These are phyloP conservation scores for Hymenopus coronatus DNA, from an alignment of 2,888 invertebrate species.

Conservation along the genomic window DNA sequence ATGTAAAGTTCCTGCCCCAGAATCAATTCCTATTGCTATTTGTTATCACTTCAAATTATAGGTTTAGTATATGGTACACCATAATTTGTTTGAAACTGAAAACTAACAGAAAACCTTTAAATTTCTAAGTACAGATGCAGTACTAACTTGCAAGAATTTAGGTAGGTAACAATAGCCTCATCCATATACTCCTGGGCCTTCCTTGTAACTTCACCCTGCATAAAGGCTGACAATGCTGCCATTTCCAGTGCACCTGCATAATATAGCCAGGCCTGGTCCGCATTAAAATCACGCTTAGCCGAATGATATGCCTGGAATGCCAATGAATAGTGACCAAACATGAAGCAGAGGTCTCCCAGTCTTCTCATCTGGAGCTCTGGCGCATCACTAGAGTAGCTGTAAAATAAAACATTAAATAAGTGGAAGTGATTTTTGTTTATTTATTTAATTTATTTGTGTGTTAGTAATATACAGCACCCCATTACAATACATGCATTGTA, in stretches of 20 bases:
- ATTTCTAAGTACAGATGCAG: background rate
- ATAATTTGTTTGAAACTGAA: too few relatives aligned
- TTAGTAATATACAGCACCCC: too few relatives aligned
- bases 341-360: constrained; percentile 91
- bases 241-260: constrained; percentile 96
- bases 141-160: constrained; percentile 80
- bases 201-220: constrained; percentile 74
- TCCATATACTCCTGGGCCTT: constrained; percentile 91
- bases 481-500: too few relatives aligned
- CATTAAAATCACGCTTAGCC: constrained; percentile 95
- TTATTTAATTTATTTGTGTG: too few relatives aligned
- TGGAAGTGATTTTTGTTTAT: too few relatives aligned
- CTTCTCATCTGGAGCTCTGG: constrained; percentile 91
- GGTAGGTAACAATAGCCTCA: constrained; percentile 87
- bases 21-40: too few relatives aligned
- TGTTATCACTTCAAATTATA: too few relatives aligned
- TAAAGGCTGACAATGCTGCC: constrained; percentile 90
- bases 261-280: constrained; percentile 95
- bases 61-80: background rate
- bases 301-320: constrained; percentile 94
- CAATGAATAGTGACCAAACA: constrained; percentile 89
- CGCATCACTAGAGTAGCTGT: constrained; percentile 75
- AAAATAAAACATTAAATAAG: constrained; percentile 34
- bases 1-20: too few relatives aligned
- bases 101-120: background rate